A percentile compares a stretch with the other conserved stretches of the same genome.
Conservation (phyloP, 1,140 invertebrate species). For the Drosophila prosaltans region DNA sequence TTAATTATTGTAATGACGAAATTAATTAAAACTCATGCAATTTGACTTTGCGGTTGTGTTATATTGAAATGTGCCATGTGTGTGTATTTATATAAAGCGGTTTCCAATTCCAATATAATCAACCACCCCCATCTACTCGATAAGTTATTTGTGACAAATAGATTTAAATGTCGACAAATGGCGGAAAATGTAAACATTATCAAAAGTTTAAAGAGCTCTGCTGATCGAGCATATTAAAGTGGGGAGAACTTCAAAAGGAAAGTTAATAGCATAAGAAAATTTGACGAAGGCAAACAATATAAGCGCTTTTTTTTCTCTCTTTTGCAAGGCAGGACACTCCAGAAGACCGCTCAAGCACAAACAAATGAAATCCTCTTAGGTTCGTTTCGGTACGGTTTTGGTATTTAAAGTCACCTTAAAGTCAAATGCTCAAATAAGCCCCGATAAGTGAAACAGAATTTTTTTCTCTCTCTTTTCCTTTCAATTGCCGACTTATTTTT, state of each 20-base stretch:
- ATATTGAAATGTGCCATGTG: conserved; percentile 48
- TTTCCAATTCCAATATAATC: conserved; percentile 6
- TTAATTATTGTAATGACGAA: conserved; percentile 74
- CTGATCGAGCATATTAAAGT: conserved; percentile 18
- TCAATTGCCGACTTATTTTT: conserved; percentile 3
- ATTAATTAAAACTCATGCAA: conserved; percentile 70
- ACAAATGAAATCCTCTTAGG: conserved; percentile 72
- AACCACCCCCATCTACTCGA: neutral
- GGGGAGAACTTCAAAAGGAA: conserved; percentile 16
- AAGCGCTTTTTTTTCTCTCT: conserved; percentile 49
- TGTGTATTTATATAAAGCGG: conserved; percentile 45
- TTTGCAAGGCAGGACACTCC: neutral
- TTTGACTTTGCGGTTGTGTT: conserved; percentile 44
- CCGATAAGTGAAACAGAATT: conserved; percentile 46
- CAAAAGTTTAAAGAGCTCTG: conserved; percentile 34
- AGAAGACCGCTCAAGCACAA: conserved; percentile 44
- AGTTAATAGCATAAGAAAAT: conserved; percentile 65
- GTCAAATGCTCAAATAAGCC: conserved; percentile 35
- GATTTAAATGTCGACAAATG: conserved; percentile 25
- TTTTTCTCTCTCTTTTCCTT: conserved; percentile 12
- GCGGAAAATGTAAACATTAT: conserved; percentile 13
- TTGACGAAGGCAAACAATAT: conserved; percentile 54
- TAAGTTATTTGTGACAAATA: neutral
- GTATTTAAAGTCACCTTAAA: conserved; percentile 57
- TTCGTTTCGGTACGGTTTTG: neutral